Base-by-base conservation (phyloP, 2,888 invertebrate genomes). In the Atrina japonica region DNA sequence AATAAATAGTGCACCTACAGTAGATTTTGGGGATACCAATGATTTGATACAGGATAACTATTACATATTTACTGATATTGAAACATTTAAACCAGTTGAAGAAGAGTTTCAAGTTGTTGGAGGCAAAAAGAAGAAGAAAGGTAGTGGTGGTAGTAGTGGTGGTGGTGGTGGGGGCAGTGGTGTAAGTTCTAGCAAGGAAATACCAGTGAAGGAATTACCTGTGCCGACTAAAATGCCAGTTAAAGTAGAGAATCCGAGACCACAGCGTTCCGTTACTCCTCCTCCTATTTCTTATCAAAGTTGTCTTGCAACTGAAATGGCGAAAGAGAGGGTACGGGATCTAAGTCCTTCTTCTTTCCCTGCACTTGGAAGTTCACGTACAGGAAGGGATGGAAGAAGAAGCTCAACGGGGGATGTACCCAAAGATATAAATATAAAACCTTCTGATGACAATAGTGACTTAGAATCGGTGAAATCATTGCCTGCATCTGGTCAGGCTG, bases 281-380 rank as follows among this genome's bases (percentile, higher is more conserved):
- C 71, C 72, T 0, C 60, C 77, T 16, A 66, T 70, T 3, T 50
- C 77, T 16, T 18, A 27, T 9, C 52, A 65, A 40, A 67, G 43
- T 21, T 47, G 59, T 64, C 56, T 59, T 69, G 73, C 47, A 65
- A 53, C 52, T 7, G 53, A 60, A 30, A 49, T 64, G 63, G 65
- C 64, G 29, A 61, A 56, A 18, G 70, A 73, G 14, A 67, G 69
- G 49, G 65, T 72, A 47, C 72, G 84, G 50, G 87, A 87, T 69
- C 77, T 88, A 30, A 88, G 88, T 70, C 86, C 84, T n/a, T 85
- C 87, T 18, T 77, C 86, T 47, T 88, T 88, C 70, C 88, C 88
- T 49, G 85, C 80, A 30, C 77, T 88, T 47, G 67, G 75, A 14
- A 80, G 73, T 60, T 50, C 65, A 30, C 41, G 75, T 29, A 78